Base-by-base conservation (phyloP, 2,113 vertebrate genomes). In the Pleuronectes platessa region DNA sequence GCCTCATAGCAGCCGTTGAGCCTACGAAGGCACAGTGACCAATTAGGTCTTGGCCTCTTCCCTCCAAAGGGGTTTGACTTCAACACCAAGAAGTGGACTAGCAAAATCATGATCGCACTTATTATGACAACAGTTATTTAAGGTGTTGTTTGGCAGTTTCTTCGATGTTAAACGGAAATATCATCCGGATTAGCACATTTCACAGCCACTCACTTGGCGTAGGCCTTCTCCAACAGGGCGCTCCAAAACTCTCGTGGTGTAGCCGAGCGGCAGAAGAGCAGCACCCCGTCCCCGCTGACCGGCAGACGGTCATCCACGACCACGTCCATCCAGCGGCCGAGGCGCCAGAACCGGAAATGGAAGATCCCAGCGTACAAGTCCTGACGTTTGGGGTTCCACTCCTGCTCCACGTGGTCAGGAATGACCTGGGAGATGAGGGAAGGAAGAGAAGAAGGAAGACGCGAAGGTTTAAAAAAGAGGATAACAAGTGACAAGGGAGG, bases 1-100 rank as follows among this genome's bases (percentile, higher is more conserved):
- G 95, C 95, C 80, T 96, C 95, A 4, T 95, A 96, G 83, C 94
- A 95, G 9, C 95, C 95, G 9, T 95, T 95, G 0, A 96, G 78
- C 73, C 95, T 96, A 26, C 15, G 67, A 58, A 1, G 31, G 7
- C 1, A n/a, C 20, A 49, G 18, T 0, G 51, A 54, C 51, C 14
- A 20, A 54, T 15, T 42, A 42, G 3, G 40, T 13, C 40, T 13
- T 13, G 12, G 40, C 11, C 10, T 42, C 40, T 42, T 42, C 7
- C 35, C 35, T 37, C 35, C 35, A 37, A 37, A 37, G 35, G 35
- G 35, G 9, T 8, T 37, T 9, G 35, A 37, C 35, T 37, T 31
- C 31, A 37, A 37, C 2, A 10, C 8, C 31, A 31, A 31, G 31
- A 31, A 31, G 27, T 31, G 5, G 27, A 31, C 27, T 31, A 31